phyloP scores from a whole-genome alignment of 2,113 vertebrate genomes.

The Sander lucioperca region DNA sequence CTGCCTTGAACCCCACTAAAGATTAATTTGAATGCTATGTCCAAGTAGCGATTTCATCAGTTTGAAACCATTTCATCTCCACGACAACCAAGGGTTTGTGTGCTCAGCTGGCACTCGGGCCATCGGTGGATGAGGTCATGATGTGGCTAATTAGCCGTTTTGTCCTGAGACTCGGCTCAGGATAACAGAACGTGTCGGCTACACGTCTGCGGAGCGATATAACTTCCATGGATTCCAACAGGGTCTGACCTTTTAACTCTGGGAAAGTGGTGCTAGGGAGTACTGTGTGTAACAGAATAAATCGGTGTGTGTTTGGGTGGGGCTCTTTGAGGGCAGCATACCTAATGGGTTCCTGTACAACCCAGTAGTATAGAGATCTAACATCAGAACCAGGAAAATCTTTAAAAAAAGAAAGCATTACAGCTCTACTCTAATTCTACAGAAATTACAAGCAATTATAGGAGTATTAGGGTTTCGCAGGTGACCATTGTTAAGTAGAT shows the following conservation, averaged over 20 bases:
- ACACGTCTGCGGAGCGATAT: neutral
- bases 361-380: neutral
- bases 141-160: slow-evolving; percentile 25
- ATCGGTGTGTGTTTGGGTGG: neutral
- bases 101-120: neutral
- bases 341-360: neutral
- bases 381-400: neutral
- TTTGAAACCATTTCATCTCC: slow-evolving; percentile 35
- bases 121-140: slow-evolving; percentile 36
- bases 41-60: slow-evolving; percentile 27
- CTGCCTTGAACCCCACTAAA: neutral
- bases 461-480: neutral
- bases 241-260: slow-evolving; percentile 32
- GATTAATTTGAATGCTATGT: neutral
- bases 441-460: neutral
- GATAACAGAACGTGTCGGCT: slow-evolving; percentile 35
- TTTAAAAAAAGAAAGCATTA: neutral
- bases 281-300: neutral
- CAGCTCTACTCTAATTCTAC: neutral
- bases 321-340: neutral
- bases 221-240: neutral
- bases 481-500: neutral
- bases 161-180: slow-evolving; percentile 21
- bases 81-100: slow-evolving; percentile 42
- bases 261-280: neutral